Evolutionary conservation across 2,888 invertebrate species (phyloP), one percentile per base, ranked within the genome.

Genomic region (Sceliomorpha sp.): DNA sequence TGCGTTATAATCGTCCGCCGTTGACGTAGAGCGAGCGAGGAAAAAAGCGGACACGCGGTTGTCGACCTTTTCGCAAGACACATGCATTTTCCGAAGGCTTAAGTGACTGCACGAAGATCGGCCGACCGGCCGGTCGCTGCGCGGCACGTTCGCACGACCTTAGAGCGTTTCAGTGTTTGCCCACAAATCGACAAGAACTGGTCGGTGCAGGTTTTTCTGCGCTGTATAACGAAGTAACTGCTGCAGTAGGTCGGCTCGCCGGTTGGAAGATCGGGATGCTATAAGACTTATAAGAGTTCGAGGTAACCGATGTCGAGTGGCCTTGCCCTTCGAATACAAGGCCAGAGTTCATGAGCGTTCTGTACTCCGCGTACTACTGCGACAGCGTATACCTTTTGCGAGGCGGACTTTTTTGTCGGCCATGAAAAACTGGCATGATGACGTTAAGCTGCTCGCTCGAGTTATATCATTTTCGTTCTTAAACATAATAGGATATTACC

Each of bases 151-250:
- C 76, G 80, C 79, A 78, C 77, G 80, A 79, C 79, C 79, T 81
- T 76, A 79, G 55, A 50, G 70, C 70, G 76, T 75, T 78, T 78
- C 77, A 79, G 77, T 77, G 80, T 81, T 80, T 79, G 78, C 73
- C 77, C 78, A 76, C 79, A 76, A 80, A 82, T 79, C 82, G 80
- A 78, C 81, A 79, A 82, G 80, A 83, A 83, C 81, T 80, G 79
- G 80, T 80, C 74, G 75, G 76, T 76, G 70, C 79, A 75, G 70
- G 63, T 83, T 81, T 83, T 81, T 81, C 78, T 73, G 66, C 70
- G 51, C 69, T 70, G 72, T 62, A 68, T 73, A 74, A 76, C 66
- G 69, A 80, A 78, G 75, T 67, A 74, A 75, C 72, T 70, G 71
- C 74, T 78, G 75, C 76, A 77, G 73, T 78, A 76, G 78, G 74